Evolutionary conservation across 2,888 invertebrate genomes (phyloP), one percentile per base, ranked within the genome.

Genomic region (Deilephila elpenor): DNA sequence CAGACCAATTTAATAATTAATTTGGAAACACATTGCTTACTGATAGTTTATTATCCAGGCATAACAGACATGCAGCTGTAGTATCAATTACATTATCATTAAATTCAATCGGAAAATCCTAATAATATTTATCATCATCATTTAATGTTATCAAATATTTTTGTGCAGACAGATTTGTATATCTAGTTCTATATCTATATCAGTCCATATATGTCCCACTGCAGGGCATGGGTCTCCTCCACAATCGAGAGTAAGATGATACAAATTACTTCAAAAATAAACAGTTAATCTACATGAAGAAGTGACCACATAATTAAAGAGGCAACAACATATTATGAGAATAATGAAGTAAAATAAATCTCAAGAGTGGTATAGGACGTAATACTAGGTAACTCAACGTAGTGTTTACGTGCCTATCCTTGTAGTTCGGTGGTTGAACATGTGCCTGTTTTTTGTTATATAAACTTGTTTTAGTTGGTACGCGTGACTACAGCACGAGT

Each of bases 391-490:
- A 62, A 7, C n/a, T 37, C n/a, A 62, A 8, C 34, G 37, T 0
- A 34, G n/a, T 62, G 34, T 62, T n/a, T 62, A 37, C 62, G 37
- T n/a, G 17, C 8, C 61, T 51, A 25, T 25, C 44, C 64, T 25
- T 6, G 51, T 67, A 25, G 51, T 51, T 67, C 25, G 25, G 67
- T 20, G 51, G 51, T 44, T n/a, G n/a, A 8, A 51, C 44, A 67
- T 25, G 34, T 67, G 67, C 25, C 67, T 75, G 71, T 71, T 77
- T 75, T 76, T 77, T 56, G 56, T 77, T 83, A 79, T 85, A 84
- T 78, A 86, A 88, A 89, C 89, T 85, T 85, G 89, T 89, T 89
- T 89, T 85, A 79, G 82, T 85, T 82, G 83, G 51, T 44, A 51
- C 34, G 72, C 11, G 44, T 72, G 72, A 74, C 2, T 51, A 51